These are phyloP conservation scores for Dicyrtomina minuta DNA, from an alignment of 2,888 invertebrate genomes.

Conservation along the genomic window DNA sequence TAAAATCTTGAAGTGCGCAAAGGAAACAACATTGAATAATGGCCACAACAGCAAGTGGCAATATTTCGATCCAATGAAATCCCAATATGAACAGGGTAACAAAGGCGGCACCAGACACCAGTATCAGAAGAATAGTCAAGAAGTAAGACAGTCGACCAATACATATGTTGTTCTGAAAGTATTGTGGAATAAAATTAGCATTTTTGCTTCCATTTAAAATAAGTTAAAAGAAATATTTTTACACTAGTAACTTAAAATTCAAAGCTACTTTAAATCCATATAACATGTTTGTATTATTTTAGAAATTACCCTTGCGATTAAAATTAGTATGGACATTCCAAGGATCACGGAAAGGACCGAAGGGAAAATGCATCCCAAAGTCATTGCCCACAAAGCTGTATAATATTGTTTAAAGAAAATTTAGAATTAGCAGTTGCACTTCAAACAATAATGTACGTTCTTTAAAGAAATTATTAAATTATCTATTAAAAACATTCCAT, in stretches of 20 bases:
- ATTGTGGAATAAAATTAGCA: background rate
- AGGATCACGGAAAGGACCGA: constrained; percentile 3
- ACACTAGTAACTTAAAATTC: too few relatives aligned
- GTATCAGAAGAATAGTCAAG: constrained; percentile 10
- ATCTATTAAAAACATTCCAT: too few relatives aligned
- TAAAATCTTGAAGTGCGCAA: constrained; percentile 14
- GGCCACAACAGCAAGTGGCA: constrained; percentile 1
- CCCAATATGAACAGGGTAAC: constrained; percentile 10
- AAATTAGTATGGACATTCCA: constrained; percentile 11
- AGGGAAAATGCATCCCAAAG: constrained; percentile 6
- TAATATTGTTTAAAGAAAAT: background rate
- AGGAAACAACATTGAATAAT: constrained; percentile 6
- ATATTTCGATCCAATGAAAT: constrained; percentile 7
- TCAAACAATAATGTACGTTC: too few relatives aligned
- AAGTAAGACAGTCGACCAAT: constrained; percentile 9
- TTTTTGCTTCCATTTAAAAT: background rate
- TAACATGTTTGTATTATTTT: background rate
- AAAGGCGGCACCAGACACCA: background rate
- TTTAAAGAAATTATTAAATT: too few relatives aligned
- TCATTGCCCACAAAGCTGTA: constrained; percentile 6
- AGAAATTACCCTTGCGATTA: constrained; percentile 1
- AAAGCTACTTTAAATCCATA: too few relatives aligned
- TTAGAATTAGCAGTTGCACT: background rate
- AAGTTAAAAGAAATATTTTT: background rate
- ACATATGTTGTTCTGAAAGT: constrained; percentile 10